These are phyloP conservation scores for Nasonia vitripennis DNA, from an alignment of 1,140 invertebrate genomes.

Conservation along the genomic window DNA sequence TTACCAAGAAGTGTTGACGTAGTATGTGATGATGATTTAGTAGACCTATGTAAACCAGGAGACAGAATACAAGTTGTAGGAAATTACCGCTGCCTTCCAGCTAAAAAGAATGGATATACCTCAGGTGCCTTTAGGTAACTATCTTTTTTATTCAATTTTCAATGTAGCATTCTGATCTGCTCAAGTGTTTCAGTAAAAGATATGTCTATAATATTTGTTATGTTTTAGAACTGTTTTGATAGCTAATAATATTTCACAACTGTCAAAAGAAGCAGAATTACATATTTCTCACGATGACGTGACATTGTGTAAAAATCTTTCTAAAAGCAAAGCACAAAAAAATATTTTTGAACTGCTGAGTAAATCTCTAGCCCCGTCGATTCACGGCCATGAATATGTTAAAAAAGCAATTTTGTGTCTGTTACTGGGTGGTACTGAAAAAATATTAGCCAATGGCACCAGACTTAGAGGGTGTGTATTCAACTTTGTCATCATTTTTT, in stretches of 20 bases:
- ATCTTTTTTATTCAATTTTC: slow-evolving; percentile 1
- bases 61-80: slow-evolving; percentile 97
- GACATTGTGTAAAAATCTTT: slow-evolving; percentile 91
- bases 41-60: slow-evolving; percentile 97
- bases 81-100: slow-evolving; percentile 94
- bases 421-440: slow-evolving; percentile 96
- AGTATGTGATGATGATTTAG: slow-evolving; percentile 97
- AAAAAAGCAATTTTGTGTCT: slow-evolving; percentile 98
- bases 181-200: background rate
- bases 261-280: slow-evolving; percentile 93
- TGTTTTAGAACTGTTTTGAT: slow-evolving; percentile 90
- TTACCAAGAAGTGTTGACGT: slow-evolving; percentile 96
- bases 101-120: slow-evolving; percentile 95
- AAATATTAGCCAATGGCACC: slow-evolving; percentile 96
- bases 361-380: slow-evolving; percentile 97
- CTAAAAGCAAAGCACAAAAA: slow-evolving; percentile 79
- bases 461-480: slow-evolving; percentile 89
- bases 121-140: slow-evolving; percentile 91
- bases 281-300: slow-evolving; percentile 92
- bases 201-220: slow-evolving; percentile 24
- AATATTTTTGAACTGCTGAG: slow-evolving; percentile 95
- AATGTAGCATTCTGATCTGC: background rate
- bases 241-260: slow-evolving; percentile 92
- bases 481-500: background rate
- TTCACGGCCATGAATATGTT: slow-evolving; percentile 97